Evolutionary conservation across 2,113 vertebrate genomes (phyloP).

Genomic region (Phyllostomus hastatus): DNA sequence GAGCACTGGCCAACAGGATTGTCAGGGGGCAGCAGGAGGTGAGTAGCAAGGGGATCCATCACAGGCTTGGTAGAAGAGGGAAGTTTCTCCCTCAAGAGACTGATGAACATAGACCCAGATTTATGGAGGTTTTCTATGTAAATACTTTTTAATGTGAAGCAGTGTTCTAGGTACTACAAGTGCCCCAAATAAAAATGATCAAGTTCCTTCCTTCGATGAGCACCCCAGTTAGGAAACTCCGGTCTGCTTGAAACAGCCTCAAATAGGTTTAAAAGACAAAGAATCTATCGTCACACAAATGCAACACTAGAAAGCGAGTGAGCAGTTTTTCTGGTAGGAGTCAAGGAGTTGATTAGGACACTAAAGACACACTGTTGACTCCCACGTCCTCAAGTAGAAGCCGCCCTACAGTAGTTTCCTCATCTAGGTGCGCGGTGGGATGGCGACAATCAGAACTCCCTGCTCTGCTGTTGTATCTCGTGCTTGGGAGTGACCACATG

Average conservation of each 20-base stretch:
- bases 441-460: background rate
- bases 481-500: background rate
- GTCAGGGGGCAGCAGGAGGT: fast-evolving
- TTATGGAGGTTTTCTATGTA: background rate
- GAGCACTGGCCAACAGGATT: background rate
- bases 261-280: background rate
- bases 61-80: background rate
- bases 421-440: background rate
- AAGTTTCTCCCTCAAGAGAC: background rate
- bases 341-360: background rate
- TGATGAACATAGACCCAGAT: background rate
- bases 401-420: background rate
- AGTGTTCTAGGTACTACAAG: background rate
- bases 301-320: background rate
- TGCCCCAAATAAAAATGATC: background rate
- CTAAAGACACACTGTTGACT: background rate
- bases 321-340: background rate
- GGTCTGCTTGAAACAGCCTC: background rate
- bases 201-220: background rate
- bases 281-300: background rate
- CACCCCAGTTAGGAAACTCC: background rate
- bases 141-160: background rate
- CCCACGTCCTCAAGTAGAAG: background rate
- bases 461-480: too few relatives aligned
- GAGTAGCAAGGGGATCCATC: too few relatives aligned